Base-by-base conservation (phyloP, 2,888 invertebrate species). In the Mamestra brassicae region DNA sequence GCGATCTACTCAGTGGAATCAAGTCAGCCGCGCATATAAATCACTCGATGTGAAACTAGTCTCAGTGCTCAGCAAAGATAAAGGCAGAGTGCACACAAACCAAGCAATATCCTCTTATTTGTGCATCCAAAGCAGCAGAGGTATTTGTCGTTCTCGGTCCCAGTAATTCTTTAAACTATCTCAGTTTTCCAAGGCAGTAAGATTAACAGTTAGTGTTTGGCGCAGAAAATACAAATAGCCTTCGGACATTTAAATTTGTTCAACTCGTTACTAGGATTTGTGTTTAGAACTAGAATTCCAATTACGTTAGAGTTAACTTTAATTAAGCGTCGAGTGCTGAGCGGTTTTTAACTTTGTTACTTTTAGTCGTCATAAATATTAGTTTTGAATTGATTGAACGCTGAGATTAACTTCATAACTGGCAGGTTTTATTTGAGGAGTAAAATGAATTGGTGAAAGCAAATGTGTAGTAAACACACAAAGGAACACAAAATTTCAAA, bases 181-280 rank as follows among this genome's bases (percentile, higher is more conserved):
- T 81, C 80, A 80, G 79, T 82, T 80, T 79, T 78, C 74, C 72
- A 72, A 84, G 85, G 76, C 87, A 85, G 76, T 63, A 84, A 87
- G 84, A 89, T 86, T 86, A 87, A 88, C 88, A 85, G 81, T 81
- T 71, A 70, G 66, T 74, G 70, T 83, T 78, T 81, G 77, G 78
- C 74, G 76, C 76, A 82, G 82, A 88, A 86, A 88, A 87, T 86
- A 88, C 87, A 87, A 89, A 89, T 88, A 86, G 81, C 80, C 68
- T 76, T 74, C 65, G 84, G 82, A 84, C 83, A 86, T 87, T 86
- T 85, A 85, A 87, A 88, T 87, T 86, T 85, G 82, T 87, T 86
- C 77, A 64, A 26, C 79, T 82, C 77, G 80, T 85, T 83, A 72
- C 76, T 75, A 79, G 80, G 84, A 89, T 89, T 89, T 85, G 84